Conservation (phyloP, 2,797 vertebrate species). For the Propithecus deckenii region DNA sequence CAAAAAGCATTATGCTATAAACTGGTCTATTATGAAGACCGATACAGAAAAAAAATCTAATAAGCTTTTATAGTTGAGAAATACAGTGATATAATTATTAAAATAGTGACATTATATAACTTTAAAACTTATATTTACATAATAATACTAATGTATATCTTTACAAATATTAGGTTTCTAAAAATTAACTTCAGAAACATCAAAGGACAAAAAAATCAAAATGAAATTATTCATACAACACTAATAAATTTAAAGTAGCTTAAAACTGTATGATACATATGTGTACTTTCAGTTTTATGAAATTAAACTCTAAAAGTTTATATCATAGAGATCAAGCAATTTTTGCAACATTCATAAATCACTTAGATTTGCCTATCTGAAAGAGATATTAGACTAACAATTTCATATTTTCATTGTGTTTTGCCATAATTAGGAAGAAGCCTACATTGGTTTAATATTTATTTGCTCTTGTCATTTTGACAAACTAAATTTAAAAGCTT, state of each 20-base stretch:
- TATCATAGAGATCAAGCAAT: neutral
- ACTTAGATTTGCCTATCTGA: neutral
- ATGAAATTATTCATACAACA: neutral
- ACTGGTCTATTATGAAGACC: neutral
- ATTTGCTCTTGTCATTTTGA: neutral
- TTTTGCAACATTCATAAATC: neutral
- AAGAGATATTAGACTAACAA: neutral
- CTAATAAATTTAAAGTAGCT: neutral
- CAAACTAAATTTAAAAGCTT: neutral
- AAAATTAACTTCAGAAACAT: neutral
- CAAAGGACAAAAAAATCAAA: neutral
- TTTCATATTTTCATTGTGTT: neutral
- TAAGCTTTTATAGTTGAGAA: neutral
- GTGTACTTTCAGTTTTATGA: neutral
- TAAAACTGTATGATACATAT: neutral
- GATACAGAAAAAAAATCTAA: neutral
- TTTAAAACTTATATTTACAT: neutral
- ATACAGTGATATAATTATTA: neutral
- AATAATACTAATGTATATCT: neutral
- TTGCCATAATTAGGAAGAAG: neutral
- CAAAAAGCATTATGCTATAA: neutral
- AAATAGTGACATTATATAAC: neutral
- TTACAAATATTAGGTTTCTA: neutral
- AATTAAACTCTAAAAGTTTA: neutral
- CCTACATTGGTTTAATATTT: neutral